Percentiles rank a stretch among this genome's conserved stretches.
Conservation (phyloP, 92 coral and sea anemone genomes). For the Siderastrea siderea region DNA sequence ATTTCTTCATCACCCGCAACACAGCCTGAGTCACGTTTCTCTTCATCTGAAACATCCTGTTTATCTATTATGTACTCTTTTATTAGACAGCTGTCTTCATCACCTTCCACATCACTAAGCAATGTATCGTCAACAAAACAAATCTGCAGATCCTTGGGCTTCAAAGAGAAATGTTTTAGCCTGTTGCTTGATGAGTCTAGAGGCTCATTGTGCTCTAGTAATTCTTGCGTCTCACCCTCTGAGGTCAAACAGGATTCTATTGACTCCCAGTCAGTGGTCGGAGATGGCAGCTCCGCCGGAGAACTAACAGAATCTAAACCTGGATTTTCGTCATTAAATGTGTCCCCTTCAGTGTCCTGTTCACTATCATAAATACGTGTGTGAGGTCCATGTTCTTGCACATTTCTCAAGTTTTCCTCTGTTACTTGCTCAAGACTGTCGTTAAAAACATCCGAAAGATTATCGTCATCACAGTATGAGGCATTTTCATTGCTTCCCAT, state of each 20-base stretch:
- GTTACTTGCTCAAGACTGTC: conserved; percentile 92
- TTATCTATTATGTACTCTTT: conserved; percentile 91
- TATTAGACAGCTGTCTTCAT: conserved; percentile 91
- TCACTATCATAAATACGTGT: conserved; percentile 9
- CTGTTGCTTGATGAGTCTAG: conserved; percentile 76
- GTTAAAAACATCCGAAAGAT: conserved; percentile 75
- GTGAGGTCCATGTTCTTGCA: conserved; percentile 26
- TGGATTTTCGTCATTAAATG: conserved; percentile 47
- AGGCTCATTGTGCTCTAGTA: conserved; percentile 74
- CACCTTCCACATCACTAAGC: conserved; percentile 80
- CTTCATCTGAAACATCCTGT: conserved; percentile 84
- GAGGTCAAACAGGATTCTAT: conserved; percentile 94
- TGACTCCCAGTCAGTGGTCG: conserved; percentile 98
- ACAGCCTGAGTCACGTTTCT: conserved; percentile 97
- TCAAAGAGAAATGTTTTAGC: conserved; percentile 78
- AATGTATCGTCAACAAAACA: conserved; percentile 93
- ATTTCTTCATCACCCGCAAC: conserved; percentile 92
- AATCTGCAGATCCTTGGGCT: conserved; percentile 89
- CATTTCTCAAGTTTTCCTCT: conserved; percentile 48
- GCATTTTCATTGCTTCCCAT: conserved; percentile 36
- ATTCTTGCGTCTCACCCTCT: conserved; percentile 75
- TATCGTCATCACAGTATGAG: conserved; percentile 66
- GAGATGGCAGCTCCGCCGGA: conserved; percentile 91
- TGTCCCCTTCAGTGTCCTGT: conserved; percentile 48
- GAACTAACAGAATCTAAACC: conserved; percentile 79